These are phyloP conservation scores for Belonocnema kinseyi DNA, from an alignment of 1,140 invertebrate species.

Conservation along the genomic window DNA sequence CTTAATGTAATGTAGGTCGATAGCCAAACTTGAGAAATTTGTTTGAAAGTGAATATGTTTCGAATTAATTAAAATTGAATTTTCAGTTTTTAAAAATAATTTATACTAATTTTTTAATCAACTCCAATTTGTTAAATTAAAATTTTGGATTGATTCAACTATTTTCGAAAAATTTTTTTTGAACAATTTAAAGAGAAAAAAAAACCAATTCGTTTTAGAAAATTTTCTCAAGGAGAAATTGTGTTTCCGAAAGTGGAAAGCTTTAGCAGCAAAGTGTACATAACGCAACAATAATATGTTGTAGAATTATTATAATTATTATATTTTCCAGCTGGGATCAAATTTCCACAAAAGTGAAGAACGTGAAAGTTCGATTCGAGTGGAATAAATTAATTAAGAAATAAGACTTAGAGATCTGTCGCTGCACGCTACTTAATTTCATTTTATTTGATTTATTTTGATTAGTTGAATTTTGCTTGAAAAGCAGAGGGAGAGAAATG, in stretches of 20 bases:
- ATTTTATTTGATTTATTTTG: neutral
- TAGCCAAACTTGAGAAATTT: constrained; percentile 2
- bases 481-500: neutral
- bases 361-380: neutral
- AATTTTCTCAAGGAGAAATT: neutral
- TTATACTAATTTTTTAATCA: too few relatives aligned
- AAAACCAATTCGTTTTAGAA: neutral
- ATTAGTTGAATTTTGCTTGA: neutral
- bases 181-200: neutral
- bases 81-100: too few relatives aligned
- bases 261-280: constrained; percentile 23
- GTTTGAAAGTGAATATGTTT: neutral
- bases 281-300: constrained; percentile 12
- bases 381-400: constrained; percentile 3
- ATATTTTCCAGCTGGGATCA: neutral
- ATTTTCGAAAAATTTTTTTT: too few relatives aligned
- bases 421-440: constrained; percentile 45
- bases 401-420: constrained; percentile 11
- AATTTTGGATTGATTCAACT: too few relatives aligned
- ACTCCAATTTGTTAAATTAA: too few relatives aligned
- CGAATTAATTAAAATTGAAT: too few relatives aligned
- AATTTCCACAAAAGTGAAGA: neutral
- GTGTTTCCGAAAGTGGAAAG: constrained; percentile 7
- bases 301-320: constrained; percentile 21
- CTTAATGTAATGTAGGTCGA: constrained; percentile 25